Evolutionary conservation across 2,888 invertebrate genomes (phyloP), one percentile per base, ranked within the genome.

Genomic region (Spilarctia lutea): DNA sequence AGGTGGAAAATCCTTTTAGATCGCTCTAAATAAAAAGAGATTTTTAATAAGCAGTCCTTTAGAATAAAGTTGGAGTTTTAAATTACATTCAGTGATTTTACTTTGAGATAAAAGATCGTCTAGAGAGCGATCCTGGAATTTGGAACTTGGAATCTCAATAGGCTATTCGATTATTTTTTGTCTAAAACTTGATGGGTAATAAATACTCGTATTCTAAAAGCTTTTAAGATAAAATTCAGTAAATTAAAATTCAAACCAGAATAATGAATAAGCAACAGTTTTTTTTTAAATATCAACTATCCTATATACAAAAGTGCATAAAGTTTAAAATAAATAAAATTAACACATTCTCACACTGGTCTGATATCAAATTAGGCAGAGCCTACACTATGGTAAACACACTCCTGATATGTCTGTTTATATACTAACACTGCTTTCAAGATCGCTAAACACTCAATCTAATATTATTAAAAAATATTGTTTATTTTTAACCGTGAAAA

Each of bases 51-150:
- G 30, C 27, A 63, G 68, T 68, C 66, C 72, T 77, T 67, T 71
- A 76, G 72, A 71, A 75, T 81, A 60, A 75, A 83, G 75, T 78
- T 39, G 66, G 45, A 78, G 67, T 78, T 77, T 74, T 76, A 75
- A 83, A 77, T 77, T 77, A 75, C 45, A 77, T 80, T 80, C 48
- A 65, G n/a, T 68, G 82, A 83, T 83, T 56, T 42, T 71, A 69
- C 45, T 33, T 68, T 33, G 65, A 65, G 82, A 82, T 82, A 83
- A 68, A 68, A 82, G 73, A 82, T 82, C 68, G 65, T 73, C 77
- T 69, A 63, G 73, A 81, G 70, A 48, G 77, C 71, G 83, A 75
- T 82, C 79, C 70, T 75, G 79, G 70, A 73, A 74, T 79, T 82
- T 73, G 73, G 72, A 72, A 79, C 56, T 71, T 68, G 30, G 39